Base-by-base conservation (phyloP, 2,797 vertebrate genomes). In the Microctenopoma stevenorrisi region DNA sequence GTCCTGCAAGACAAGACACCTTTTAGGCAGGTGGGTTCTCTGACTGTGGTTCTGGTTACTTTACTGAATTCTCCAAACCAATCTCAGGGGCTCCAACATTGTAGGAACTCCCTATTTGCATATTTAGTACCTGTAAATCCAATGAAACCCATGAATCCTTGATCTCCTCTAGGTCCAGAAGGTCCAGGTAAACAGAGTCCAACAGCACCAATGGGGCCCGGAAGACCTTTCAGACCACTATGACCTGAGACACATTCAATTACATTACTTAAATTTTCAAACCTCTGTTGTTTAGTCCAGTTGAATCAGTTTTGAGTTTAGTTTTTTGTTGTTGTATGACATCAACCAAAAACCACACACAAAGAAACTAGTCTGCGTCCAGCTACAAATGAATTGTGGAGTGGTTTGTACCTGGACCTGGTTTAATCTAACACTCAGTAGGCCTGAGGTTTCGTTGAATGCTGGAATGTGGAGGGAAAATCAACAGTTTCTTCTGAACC, bases 81-180 rank as follows among this genome's bases (percentile, higher is more conserved):
- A 30, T 16, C 25, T 58, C 8, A 11, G 26, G 7, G 50, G 8
- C 13, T 42, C 13, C 14, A 44, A 15, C 14, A 15, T 16, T 44
- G 14, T 2, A 7, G 15, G 15, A 44, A 44, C 4, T 15, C 42
- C 38, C 4, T 6, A 44, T 44, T 16, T 43, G 1, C 1, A 16
- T 4, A 15, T 7, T 13, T 26, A 13, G 26, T 83, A 93, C 94
- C 94, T 89, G 82, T 54, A 38, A 84, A 82, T 60, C 94, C 94
- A 0, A 81, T 58, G 28, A 59, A 2, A 9, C 94, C 94, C 0
- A 16, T 67, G 0, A 0, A 53, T 26, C 94, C 94, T 22, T 5
- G 35, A 5, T 59, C 14, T 72, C 94, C 94, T 22, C 38, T 25
- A 15, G 62, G 38, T 50, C 94, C 94, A 14, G 61, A 43, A 10